These are phyloP conservation scores for Argyra leucocephala DNA, from an alignment of 2,888 invertebrate species.

Conservation along the genomic window DNA sequence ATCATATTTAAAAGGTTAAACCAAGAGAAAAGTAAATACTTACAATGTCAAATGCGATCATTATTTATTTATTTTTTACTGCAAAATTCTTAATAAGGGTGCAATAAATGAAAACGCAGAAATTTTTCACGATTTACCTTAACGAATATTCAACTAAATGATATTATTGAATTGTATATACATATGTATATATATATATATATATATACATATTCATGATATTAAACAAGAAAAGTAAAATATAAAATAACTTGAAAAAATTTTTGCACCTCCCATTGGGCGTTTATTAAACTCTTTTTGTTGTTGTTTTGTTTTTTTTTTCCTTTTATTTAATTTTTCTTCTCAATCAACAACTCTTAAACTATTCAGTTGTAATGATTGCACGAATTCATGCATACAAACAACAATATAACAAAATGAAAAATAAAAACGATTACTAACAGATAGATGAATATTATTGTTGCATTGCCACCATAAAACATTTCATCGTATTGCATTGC, in stretches of 20 bases:
- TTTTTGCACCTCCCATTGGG: constrained; percentile 9
- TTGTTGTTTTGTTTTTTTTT: no score
- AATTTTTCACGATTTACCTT: no score
- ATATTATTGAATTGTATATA: constrained; percentile 4
- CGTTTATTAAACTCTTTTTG: constrained; percentile 4
- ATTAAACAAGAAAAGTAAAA: not conserved
- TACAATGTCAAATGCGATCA: no score
- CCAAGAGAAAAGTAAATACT: no score
- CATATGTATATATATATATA: not conserved
- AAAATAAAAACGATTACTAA: not conserved
- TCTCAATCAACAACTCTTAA: not conserved
- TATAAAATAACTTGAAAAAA: not conserved
- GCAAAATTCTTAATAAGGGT: constrained; percentile 3
- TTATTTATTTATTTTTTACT: not conserved
- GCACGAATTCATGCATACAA: not conserved
- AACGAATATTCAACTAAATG: not conserved
- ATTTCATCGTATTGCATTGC: not conserved
- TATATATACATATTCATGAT: not conserved
- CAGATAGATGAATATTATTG: no score
- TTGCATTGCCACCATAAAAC: not conserved
- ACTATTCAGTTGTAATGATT: not conserved
- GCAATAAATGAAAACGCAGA: no score
- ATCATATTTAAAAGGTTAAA: no score
- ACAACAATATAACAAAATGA: not conserved
- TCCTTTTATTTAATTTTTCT: not conserved